phyloP scores from a whole-genome alignment of 2,888 invertebrate species.

The Hydrotaea diabolus region DNA sequence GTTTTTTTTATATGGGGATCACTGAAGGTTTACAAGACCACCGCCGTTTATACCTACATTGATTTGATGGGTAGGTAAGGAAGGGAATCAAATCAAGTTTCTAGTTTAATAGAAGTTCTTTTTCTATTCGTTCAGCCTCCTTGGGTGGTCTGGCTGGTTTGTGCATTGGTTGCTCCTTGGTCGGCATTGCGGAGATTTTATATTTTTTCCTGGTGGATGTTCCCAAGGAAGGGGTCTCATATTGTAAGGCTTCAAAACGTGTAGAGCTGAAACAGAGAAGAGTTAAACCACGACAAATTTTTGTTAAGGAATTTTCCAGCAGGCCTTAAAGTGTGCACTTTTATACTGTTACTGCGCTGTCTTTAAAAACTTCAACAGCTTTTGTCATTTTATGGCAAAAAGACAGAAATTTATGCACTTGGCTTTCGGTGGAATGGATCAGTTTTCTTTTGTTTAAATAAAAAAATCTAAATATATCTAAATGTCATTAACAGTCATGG shows the following conservation, averaged over 20 bases:
- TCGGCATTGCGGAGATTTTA: slow-evolving; percentile 80
- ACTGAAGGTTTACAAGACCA: slow-evolving; percentile 80
- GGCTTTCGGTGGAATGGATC: too few species aligned
- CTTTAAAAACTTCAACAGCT: too few species aligned
- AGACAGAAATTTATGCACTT: background rate
- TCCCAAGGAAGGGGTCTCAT: slow-evolving; percentile 67
- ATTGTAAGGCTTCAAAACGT: slow-evolving; percentile 1
- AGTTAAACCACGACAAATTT: background rate
- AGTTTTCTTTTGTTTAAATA: slow-evolving; percentile 5
- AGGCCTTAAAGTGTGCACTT: background rate
- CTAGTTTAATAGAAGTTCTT: background rate
- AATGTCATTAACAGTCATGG: background rate
- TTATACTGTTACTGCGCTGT: too few species aligned
- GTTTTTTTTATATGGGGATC: slow-evolving; percentile 77
- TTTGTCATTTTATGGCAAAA: too few species aligned
- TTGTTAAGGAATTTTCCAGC: background rate
- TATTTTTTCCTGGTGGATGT: slow-evolving; percentile 77
- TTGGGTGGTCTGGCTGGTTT: slow-evolving; percentile 82
- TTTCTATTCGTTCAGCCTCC: slow-evolving; percentile 75
- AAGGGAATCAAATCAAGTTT: too few species aligned
- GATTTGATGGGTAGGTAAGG: slow-evolving; percentile 80
- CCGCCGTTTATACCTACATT: slow-evolving; percentile 79
- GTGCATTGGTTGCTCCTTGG: slow-evolving; percentile 81
- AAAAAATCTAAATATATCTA: slow-evolving; percentile 8
- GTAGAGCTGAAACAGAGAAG: background rate